These are phyloP conservation scores for Atractosteus spatula DNA, from an alignment of 2,113 vertebrate species.

Conservation along the genomic window DNA sequence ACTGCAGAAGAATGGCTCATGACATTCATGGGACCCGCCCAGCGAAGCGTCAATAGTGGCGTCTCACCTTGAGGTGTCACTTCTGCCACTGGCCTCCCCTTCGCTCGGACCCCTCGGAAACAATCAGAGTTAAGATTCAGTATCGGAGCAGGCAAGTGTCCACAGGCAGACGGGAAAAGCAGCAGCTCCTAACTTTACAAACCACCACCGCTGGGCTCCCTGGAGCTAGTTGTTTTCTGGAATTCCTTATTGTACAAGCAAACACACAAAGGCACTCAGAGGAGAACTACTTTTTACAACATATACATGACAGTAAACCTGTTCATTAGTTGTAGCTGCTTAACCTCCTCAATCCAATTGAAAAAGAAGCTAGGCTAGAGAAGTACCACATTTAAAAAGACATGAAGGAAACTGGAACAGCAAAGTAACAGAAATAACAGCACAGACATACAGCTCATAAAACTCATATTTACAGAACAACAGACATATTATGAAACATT, in stretches of 20 bases:
- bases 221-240: too few species aligned
- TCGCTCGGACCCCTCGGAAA: conserved; percentile 94
- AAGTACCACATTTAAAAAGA: too few species aligned
- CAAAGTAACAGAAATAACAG: conserved; percentile 14
- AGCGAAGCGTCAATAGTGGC: conserved; percentile 28
- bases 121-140: conserved; percentile 72
- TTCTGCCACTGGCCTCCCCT: conserved; percentile 92
- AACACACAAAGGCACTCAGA: too few species aligned
- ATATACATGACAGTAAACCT: too few species aligned
- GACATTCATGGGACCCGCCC: too few species aligned
- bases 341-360: too few species aligned
- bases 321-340: too few species aligned
- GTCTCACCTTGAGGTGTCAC: conserved; percentile 91
- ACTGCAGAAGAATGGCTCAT: too few species aligned
- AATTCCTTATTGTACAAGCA: too few species aligned
- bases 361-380: too few species aligned
- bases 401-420: neutral
- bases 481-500: too few species aligned
- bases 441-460: conserved; percentile 13
- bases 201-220: neutral
- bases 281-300: too few species aligned
- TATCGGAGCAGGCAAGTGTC: conserved; percentile 63
- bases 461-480: neutral
- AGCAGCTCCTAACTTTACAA: conserved; percentile 44
- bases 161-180: conserved; percentile 46